Conservation (phyloP, 1,140 invertebrate genomes). For the Habropoda laboriosa region DNA sequence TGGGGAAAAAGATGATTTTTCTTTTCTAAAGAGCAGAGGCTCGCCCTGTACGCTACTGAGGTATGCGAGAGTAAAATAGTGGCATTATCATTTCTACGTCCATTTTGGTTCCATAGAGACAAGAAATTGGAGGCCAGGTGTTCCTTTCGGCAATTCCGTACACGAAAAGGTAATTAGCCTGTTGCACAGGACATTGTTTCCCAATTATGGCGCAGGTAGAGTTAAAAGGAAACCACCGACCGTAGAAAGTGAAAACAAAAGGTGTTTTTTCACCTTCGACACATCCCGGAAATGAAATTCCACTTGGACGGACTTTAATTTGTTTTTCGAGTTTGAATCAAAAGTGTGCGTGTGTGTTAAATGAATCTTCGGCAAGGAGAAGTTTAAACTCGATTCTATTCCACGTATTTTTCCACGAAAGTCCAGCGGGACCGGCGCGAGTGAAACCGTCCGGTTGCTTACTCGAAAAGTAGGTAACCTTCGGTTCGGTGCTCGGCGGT, state of each 20-base stretch:
- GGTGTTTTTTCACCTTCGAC: background rate
- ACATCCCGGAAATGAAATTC: background rate
- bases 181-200: constrained; percentile 12
- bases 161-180: constrained; percentile 50
- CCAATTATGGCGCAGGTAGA: background rate
- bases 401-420: background rate
- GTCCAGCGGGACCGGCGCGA: background rate
- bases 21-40: too few relatives aligned
- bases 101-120: background rate
- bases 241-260: constrained; percentile 38
- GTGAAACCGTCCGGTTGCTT: constrained; percentile 42
- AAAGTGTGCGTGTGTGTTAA: background rate
- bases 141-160: constrained; percentile 15
- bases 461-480: constrained; percentile 57
- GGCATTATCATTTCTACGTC: too few relatives aligned
- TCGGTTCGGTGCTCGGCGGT: constrained; percentile 50
- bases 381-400: background rate
- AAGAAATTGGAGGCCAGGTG: background rate
- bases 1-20: too few relatives aligned
- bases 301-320: background rate
- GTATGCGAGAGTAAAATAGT: too few relatives aligned
- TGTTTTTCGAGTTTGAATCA: background rate
- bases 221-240: background rate
- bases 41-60: too few relatives aligned
- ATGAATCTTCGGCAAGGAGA: background rate